Evolutionary conservation across 2,888 invertebrate species (phyloP).

Genomic region (Tuberolachnus salignus): DNA sequence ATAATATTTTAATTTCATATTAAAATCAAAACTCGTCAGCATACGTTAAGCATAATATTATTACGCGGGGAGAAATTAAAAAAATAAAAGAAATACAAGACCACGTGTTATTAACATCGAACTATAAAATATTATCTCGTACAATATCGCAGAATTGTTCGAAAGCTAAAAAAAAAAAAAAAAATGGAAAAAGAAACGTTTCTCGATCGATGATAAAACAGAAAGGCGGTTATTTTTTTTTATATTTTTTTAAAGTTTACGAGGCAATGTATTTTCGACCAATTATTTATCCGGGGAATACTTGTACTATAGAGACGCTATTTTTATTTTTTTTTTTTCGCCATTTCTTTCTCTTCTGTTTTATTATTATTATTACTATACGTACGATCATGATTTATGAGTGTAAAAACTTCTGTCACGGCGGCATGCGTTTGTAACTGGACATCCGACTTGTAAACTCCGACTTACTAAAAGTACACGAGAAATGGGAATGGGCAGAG

Average conservation of each 20-base stretch:
- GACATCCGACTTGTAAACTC: slow-evolving; percentile 37
- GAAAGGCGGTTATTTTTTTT: too few relatives aligned
- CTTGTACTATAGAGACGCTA: not conserved
- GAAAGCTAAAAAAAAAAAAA: too few relatives aligned
- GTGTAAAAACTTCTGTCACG: slow-evolving; percentile 44
- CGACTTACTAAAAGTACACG: slow-evolving; percentile 13
- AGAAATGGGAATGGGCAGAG: not conserved
- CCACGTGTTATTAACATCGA: too few relatives aligned
- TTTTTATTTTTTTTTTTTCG: slow-evolving; percentile 27
- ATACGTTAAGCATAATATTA: too few relatives aligned
- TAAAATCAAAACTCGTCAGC: too few relatives aligned
- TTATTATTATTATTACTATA: slow-evolving; percentile 10
- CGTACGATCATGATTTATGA: slow-evolving; percentile 45
- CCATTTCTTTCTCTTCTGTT: slow-evolving; percentile 7
- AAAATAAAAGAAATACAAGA: too few relatives aligned
- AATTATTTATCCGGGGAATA: not conserved
- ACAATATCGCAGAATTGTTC: too few relatives aligned
- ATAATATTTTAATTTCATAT: too few relatives aligned
- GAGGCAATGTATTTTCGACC: not conserved
- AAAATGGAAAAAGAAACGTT: too few relatives aligned
- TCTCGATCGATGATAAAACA: too few relatives aligned
- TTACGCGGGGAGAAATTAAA: too few relatives aligned
- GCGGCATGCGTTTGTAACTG: slow-evolving; percentile 19
- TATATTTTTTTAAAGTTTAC: not conserved
- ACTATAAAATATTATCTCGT: too few relatives aligned